phyloP scores from a whole-genome alignment of 2,113 vertebrate genomes.

The Sigmodon hispidus region DNA sequence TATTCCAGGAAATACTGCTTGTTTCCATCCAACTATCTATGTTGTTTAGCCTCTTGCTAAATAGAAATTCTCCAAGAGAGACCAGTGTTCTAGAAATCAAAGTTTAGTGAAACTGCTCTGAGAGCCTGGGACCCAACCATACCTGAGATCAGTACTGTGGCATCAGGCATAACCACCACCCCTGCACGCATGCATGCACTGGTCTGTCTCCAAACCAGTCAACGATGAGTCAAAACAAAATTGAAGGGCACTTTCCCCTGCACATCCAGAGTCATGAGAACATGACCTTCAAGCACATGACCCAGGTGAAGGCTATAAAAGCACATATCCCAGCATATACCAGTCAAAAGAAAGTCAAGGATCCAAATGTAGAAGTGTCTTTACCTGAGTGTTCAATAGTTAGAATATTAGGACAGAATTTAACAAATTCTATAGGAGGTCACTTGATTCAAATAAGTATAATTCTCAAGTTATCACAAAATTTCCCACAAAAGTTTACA shows the following conservation, averaged over 20 bases:
- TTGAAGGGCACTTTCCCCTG: neutral
- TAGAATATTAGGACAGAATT: constrained; percentile 3
- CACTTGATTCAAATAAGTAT: constrained; percentile 73
- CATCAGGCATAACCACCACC: neutral
- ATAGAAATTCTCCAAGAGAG: neutral
- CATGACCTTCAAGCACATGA: fast-evolving
- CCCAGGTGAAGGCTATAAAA: neutral
- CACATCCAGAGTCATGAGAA: neutral
- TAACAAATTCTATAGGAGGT: constrained; percentile 67
- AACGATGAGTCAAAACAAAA: neutral
- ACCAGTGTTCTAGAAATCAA: neutral
- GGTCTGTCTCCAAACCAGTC: too few species aligned
- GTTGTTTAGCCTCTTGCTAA: neutral
- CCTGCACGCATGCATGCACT: neutral
- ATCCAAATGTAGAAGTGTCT: neutral
- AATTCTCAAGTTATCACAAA: constrained; percentile 79
- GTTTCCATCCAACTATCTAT: neutral
- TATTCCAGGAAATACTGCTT: neutral
- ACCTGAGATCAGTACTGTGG: neutral
- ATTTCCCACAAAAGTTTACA: constrained; percentile 78
- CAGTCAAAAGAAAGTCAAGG: neutral
- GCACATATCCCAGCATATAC: neutral
- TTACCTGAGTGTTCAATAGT: neutral
- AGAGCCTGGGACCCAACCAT: neutral
- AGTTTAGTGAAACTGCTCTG: too few species aligned